Base-by-base conservation (phyloP, 1,140 invertebrate genomes). In the Pollicipes pollicipes region DNA sequence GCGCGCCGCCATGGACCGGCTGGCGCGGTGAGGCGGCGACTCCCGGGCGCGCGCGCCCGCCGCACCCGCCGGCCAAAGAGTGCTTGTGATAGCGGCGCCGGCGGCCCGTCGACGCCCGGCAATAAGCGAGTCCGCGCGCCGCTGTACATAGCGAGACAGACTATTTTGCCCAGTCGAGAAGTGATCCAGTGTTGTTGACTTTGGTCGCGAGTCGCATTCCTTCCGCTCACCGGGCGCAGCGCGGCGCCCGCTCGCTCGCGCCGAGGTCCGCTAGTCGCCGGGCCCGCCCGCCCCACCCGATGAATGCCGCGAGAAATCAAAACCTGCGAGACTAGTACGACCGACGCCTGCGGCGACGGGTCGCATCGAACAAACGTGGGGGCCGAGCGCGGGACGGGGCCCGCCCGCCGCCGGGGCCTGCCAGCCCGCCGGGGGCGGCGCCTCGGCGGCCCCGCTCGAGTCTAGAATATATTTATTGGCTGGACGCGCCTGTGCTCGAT, bases 1-100 rank as follows among this genome's bases (percentile, higher is more conserved):
- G 30, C 69, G 69, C 70, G 70, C 69, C 32, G 73, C 73, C 66
- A 71, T 72, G 64, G 70, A 72, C n/a, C 72, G 72, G 30, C 67
- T 73, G 66, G 70, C 69, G 63, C 70, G 73, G 73, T 73, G 73
- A 73, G 72, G 35, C 68, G 68, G 26, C 35, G 69, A 10, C 6
- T 17, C 35, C 35, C 35, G 35, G 6, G 35, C 35, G 35, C 6
- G 6, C 35, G 35, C 35, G 35, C 35, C 35, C 35, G 35, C 45
- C 6, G 45, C 45, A 10, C 6, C 21, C 45, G n/a, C n/a, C n/a
- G n/a, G n/a, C n/a, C n/a, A n/a, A n/a, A n/a, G n/a, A 58, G 45
- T 58, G 45, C 24, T 58, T 58, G 45, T 58, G 45, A 58, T 58
- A 58, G 45, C 24, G 45, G 24, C 24, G 45, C 24, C 13, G 13